Percentiles rank a stretch among this genome's conserved stretches.
phyloP scores from a whole-genome alignment of 1,140 invertebrate species.

The Lysiphlebus fabarum region DNA sequence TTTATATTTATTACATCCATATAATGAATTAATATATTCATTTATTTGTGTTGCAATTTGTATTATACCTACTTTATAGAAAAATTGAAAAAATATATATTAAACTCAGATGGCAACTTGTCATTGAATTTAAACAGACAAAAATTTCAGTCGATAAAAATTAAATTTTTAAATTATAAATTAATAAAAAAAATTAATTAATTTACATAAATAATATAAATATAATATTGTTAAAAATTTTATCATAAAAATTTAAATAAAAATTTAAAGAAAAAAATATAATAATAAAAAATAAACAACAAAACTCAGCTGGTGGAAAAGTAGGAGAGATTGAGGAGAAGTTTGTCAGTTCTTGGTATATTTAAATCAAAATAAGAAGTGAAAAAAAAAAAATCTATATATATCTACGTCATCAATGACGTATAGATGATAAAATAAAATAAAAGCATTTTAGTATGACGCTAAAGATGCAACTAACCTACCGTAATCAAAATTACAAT shows the following conservation, averaged over 20 bases:
- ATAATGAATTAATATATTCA: slow-evolving; percentile 93
- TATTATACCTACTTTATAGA: too few relatives aligned
- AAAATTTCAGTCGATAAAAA: too few relatives aligned
- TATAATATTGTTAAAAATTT: too few relatives aligned
- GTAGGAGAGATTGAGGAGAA: too few relatives aligned
- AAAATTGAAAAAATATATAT: too few relatives aligned
- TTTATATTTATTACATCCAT: slow-evolving; percentile 62
- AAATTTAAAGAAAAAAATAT: neutral
- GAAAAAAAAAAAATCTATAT: slow-evolving; percentile 7
- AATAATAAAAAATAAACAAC: neutral
- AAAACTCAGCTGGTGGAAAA: neutral
- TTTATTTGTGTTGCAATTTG: slow-evolving; percentile 84
- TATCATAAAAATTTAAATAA: too few relatives aligned
- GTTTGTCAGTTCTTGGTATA: too few relatives aligned
- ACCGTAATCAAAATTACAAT: slow-evolving; percentile 50
- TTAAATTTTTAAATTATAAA: too few relatives aligned
- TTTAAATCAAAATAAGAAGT: neutral
- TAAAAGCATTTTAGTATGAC: slow-evolving; percentile 24
- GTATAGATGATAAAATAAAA: slow-evolving; percentile 8
- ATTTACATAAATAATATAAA: too few relatives aligned
- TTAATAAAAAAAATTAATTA: too few relatives aligned
- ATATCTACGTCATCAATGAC: slow-evolving; percentile 16
- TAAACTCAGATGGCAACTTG: too few relatives aligned
- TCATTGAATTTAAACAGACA: too few relatives aligned
- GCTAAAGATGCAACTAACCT: slow-evolving; percentile 51